Base-by-base conservation (phyloP, 2,797 vertebrate genomes). In the Amazonetta brasiliensis region DNA sequence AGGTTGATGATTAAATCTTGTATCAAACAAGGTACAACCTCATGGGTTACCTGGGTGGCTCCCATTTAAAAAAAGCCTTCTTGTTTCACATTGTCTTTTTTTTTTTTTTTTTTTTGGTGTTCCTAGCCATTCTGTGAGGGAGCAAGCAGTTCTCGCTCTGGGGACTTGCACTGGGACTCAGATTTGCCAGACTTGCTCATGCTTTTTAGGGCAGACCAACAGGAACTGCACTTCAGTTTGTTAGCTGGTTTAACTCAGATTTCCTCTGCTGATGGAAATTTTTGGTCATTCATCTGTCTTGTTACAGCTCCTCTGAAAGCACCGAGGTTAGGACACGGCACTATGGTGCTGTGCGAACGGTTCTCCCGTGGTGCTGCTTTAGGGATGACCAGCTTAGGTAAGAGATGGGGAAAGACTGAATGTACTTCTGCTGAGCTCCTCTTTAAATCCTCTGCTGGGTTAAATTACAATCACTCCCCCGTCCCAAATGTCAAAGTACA, bases 301-400 rank as follows among this genome's bases (percentile, higher is more conserved):
- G 17, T 69, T 43, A 55, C 26, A 69, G 12, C 23, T 41, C 26
- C 28, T 21, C 60, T 84, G 37, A 46, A 74, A 66, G 21, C 7
- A 41, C 12, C 0, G 0, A n/a, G 25, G 30, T 55, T 6, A 31
- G 33, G 31, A 66, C 13, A 4, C 19, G 60, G 52, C 8, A 6
- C 14, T 31, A 2, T 3, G 10, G 16, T 23, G 11, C 5, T 22
- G 15, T 66, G 43, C 0, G 9, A 62, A 60, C 9, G 43, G 35
- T 43, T 67, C 19, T 26, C 56, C 14, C n/a, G 22, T 25, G 17
- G 9, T 20, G 7, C 30, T 46, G 21, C 10, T 67, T 72, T 23
- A 54, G n/a, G 39, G 72, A 54, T 4, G 25, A 43, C 25, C 20
- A 30, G 18, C 22, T 88, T 50, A 14, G 23, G 7, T 20, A 63